These are phyloP conservation scores for Harpegnathos saltator DNA, from an alignment of 1,140 invertebrate genomes.

Conservation along the genomic window DNA sequence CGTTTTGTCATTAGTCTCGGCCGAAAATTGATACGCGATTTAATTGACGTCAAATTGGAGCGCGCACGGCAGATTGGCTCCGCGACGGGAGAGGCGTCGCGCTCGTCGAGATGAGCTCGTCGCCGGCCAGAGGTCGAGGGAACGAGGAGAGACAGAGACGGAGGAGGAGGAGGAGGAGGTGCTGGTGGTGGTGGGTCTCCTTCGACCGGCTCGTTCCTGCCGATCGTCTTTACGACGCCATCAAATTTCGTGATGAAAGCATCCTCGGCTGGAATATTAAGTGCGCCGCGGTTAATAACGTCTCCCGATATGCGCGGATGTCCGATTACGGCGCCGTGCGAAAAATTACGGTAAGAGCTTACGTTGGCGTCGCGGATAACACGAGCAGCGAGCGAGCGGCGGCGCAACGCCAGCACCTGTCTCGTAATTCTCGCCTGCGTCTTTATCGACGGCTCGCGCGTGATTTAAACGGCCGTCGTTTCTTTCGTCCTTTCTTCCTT, in stretches of 20 bases:
- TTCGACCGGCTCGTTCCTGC: conserved; percentile 16
- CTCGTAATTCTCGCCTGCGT: not conserved
- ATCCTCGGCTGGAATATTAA: conserved; percentile 78
- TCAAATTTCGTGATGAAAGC: conserved; percentile 80
- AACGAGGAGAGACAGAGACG: conserved; percentile 15
- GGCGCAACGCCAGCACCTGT: not conserved
- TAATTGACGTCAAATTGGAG: conserved; percentile 78
- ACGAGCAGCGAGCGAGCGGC: not conserved
- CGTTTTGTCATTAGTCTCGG: conserved; percentile 74
- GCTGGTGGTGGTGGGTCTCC: not conserved
- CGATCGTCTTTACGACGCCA: conserved; percentile 79
- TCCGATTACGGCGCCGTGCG: conserved; percentile 16
- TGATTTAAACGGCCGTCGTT: not conserved
- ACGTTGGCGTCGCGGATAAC: not conserved
- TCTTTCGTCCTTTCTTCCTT: not conserved
- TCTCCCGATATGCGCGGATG: conserved; percentile 40
- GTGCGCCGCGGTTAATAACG: conserved; percentile 66
- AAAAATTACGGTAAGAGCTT: conserved; percentile 6
- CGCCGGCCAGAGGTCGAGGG: no score
- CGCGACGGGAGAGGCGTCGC: conserved; percentile 30
- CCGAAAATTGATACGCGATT: conserved; percentile 77
- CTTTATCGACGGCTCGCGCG: conserved; percentile 11
- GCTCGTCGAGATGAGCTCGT: conserved; percentile 19
- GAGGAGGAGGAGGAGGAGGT: no score
- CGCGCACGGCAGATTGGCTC: conserved; percentile 67